Evolutionary conservation across 2,797 vertebrate species (phyloP), one percentile per base, ranked within the genome.

Genomic region (Silurus lanzhouensis): DNA sequence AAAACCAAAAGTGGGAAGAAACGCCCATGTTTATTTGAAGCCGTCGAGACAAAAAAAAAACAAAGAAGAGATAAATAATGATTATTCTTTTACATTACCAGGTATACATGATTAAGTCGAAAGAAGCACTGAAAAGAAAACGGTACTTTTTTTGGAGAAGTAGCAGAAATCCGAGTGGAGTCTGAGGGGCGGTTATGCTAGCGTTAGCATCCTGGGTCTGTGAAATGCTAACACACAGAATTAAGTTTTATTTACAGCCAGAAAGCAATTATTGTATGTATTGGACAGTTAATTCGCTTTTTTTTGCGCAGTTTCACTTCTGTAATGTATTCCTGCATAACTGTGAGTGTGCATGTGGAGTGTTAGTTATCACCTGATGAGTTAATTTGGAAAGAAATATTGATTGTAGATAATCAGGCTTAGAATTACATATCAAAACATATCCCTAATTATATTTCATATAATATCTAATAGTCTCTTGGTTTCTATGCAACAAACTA

Each of bases 1-100:
- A 10, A 72, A 68, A 68, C 79, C 68, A 87, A 80, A 84, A 87
- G 87, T 82, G 83, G 85, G 85, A 82, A 95, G 93, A 94, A 94
- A 95, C 94, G 94, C 94, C 94, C 94, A 93, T 95, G 93, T 91
- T 92, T 72, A 87, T 90, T 87, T 79, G 58, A 83, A 91, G 91
- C 15, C 46, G 17, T 57, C 17, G 64, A 2, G n/a, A 55, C 64
- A 55, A 3, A 46, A 20, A 13, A 22, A 13, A 7, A 6, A 20
- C 5, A 64, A 14, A n/a, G 3, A 46, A 22, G 17, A 20, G 9
- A 27, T 22, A 63, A 48, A 79, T 6, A 8, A n/a, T 48, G 8
- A 14, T 38, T 64, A 3, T 60, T 64, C 2, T 1, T 14, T 66
- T 17, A 27, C 5, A 25, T 66, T 27, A 9, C 1, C 44, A 19